phyloP scores from a whole-genome alignment of 1,140 invertebrate genomes.

The Meloidogyne exigua region DNA sequence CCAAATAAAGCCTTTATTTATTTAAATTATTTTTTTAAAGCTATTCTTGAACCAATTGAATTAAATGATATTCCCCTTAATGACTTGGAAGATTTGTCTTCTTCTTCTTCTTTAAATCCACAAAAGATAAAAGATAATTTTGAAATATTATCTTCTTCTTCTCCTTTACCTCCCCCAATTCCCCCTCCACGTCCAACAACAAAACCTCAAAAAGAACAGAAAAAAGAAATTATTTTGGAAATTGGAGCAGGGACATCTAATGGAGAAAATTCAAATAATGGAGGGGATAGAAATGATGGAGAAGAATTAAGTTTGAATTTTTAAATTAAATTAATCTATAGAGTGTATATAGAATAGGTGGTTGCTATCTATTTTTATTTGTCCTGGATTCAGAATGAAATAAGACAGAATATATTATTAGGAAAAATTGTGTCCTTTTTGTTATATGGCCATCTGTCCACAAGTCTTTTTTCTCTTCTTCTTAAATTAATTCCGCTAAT shows the following conservation, averaged over 20 bases:
- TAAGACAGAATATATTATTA: no score
- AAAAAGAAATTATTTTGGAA: neutral
- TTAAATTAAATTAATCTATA: neutral
- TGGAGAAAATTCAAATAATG: neutral
- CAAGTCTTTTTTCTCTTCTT: no score
- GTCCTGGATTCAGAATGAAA: no score
- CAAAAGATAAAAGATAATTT: neutral
- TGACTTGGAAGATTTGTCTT: neutral
- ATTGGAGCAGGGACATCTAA: neutral
- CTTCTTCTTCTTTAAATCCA: neutral
- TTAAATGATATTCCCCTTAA: slow-evolving; percentile 1
- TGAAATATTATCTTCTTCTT: neutral
- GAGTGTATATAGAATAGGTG: no score
- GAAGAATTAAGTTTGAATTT: neutral
- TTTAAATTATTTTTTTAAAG: neutral
- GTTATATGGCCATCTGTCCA: no score
- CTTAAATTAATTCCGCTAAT: no score
- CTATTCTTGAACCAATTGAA: neutral
- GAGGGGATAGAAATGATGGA: neutral
- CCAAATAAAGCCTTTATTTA: no score
- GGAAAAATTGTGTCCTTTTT: no score
- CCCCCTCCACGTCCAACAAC: neutral
- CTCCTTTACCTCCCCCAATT: neutral
- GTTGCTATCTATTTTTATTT: no score
- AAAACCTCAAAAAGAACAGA: neutral